phyloP scores from a whole-genome alignment of 1,140 invertebrate species.

The Drosophila baimaii region DNA sequence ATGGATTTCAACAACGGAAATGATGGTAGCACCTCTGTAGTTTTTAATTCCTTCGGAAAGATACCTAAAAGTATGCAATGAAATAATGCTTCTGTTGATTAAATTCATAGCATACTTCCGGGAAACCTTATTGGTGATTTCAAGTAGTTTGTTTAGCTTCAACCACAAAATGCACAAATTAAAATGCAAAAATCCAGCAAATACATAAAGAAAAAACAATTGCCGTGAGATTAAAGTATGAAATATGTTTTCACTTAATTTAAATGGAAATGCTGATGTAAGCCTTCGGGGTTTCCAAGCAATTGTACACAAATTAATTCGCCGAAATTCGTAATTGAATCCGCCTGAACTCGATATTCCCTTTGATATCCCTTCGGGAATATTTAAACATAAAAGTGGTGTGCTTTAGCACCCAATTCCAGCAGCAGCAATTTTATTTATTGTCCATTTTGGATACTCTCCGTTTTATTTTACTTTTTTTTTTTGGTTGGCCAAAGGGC shows the following conservation, averaged over 20 bases:
- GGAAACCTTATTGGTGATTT: not conserved
- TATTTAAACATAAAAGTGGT: constrained; percentile 34
- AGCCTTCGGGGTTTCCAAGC: not conserved
- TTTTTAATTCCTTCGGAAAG: too few relatives aligned
- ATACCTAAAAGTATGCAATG: too few relatives aligned
- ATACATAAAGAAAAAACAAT: too few relatives aligned
- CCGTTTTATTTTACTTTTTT: constrained; percentile 19
- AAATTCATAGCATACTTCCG: not conserved
- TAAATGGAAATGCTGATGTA: not conserved
- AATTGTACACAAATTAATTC: not conserved
- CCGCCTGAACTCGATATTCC: constrained; percentile 4
- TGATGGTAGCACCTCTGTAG: too few relatives aligned
- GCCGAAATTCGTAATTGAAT: not conserved
- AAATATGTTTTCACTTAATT: not conserved
- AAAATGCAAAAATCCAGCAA: too few relatives aligned
- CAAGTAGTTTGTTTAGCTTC: too few relatives aligned
- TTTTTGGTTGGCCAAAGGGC: not conserved
- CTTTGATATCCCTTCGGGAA: not conserved
- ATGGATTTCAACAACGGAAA: too few relatives aligned
- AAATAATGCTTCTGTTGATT: too few relatives aligned
- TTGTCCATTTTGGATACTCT: constrained; percentile 39
- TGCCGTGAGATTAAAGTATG: not conserved
- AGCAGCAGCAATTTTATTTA: constrained; percentile 55
- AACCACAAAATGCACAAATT: too few relatives aligned
- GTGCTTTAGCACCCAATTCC: constrained; percentile 37